Evolutionary conservation across 2,888 invertebrate species (phyloP).

Genomic region (Meta bourneti): DNA sequence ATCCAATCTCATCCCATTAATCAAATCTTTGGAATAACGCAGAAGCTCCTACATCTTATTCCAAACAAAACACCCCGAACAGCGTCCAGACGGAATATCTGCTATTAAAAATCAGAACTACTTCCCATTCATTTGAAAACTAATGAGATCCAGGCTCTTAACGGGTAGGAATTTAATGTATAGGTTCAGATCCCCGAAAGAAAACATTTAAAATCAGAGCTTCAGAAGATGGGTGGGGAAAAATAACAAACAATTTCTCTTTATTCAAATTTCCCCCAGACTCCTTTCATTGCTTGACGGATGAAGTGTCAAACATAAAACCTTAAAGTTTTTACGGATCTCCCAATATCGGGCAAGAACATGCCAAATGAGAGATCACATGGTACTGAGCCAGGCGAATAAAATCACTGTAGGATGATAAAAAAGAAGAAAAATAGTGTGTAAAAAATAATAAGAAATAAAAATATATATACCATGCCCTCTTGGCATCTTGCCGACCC

Average conservation of each 20-base stretch:
- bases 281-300: constrained; percentile 55
- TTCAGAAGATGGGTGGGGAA: background rate
- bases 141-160: background rate
- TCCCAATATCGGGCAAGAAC: constrained; percentile 51
- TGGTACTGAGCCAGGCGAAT: constrained; percentile 44
- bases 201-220: constrained; percentile 16
- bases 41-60: background rate
- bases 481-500: constrained; percentile 57
- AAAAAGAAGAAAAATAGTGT: constrained; percentile 18
- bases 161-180: constrained; percentile 12
- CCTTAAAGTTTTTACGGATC: constrained; percentile 57
- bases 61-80: background rate
- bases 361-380: constrained; percentile 56
- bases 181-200: background rate
- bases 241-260: constrained; percentile 32
- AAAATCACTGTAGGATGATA: constrained; percentile 13
- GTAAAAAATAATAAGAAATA: constrained; percentile 44
- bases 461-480: constrained; percentile 29
- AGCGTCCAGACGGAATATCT: background rate
- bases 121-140: background rate
- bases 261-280: constrained; percentile 29
- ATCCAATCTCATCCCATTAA: background rate
- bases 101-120: background rate
- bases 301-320: constrained; percentile 55
- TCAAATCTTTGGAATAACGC: background rate